phyloP scores from a whole-genome alignment of 2,888 invertebrate genomes.

The Hypena proboscidalis region DNA sequence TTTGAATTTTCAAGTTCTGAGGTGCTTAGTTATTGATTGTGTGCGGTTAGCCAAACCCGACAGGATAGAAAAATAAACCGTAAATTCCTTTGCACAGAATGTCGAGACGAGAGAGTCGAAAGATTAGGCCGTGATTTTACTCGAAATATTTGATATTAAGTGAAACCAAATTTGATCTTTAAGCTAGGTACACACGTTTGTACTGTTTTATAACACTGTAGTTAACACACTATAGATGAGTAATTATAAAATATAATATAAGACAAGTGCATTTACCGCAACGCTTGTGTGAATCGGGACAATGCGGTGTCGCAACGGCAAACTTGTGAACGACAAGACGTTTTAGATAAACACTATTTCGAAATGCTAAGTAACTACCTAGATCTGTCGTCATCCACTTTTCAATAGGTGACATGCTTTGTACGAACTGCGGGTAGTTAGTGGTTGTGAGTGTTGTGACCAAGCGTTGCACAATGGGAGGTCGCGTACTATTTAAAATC shows the following conservation, averaged over 20 bases:
- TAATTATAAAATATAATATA: conserved; percentile 15
- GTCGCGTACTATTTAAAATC: background rate
- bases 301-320: conserved; percentile 60
- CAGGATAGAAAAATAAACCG: no score
- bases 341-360: conserved; percentile 64
- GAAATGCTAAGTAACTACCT: conserved; percentile 55
- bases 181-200: no score
- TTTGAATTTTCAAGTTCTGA: no score
- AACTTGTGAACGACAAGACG: conserved; percentile 61
- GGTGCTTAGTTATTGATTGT: no score
- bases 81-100: no score
- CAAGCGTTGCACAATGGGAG: conserved; percentile 29
- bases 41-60: no score
- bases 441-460: conserved; percentile 43
- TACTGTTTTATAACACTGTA: no score
- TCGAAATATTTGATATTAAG: no score
- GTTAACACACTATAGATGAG: background rate
- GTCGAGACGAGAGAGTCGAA: no score
- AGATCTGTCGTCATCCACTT: conserved; percentile 59
- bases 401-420: conserved; percentile 55
- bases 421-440: conserved; percentile 37
- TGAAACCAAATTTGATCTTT: no score
- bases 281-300: conserved; percentile 61
- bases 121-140: no score
- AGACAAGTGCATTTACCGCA: conserved; percentile 34